phyloP scores from a whole-genome alignment of 2,888 invertebrate species.

The Hypercompe scribonia region DNA sequence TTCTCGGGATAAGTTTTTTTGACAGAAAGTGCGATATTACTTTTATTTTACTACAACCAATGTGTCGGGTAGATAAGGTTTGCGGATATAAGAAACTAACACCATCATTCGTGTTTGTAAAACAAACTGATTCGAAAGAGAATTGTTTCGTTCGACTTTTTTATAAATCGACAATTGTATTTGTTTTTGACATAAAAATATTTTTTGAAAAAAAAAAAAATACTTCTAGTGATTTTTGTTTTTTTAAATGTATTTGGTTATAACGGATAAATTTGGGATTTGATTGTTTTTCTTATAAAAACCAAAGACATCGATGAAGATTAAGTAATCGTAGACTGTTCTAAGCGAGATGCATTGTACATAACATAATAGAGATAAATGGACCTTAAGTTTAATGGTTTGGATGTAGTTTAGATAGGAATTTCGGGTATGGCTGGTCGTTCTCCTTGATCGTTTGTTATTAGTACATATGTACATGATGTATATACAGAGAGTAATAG shows the following conservation, averaged over 20 bases:
- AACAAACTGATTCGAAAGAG: background rate
- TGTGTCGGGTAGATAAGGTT: background rate
- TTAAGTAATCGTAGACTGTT: background rate
- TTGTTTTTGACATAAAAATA: background rate
- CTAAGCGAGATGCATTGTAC: background rate
- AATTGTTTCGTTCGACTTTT: background rate
- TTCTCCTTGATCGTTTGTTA: background rate
- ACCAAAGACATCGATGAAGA: background rate
- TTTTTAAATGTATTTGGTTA: too few species aligned
- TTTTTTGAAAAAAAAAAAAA: too few species aligned
- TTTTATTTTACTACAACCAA: background rate
- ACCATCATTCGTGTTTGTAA: background rate
- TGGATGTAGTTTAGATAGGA: slow-evolving; percentile 40
- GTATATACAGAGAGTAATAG: background rate
- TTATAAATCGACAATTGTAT: background rate
- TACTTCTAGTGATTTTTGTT: too few species aligned
- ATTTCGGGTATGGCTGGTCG: slow-evolving; percentile 28
- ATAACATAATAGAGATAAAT: slow-evolving; percentile 33
- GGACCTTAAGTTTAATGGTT: slow-evolving; percentile 48
- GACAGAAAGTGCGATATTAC: background rate
- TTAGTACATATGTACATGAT: background rate
- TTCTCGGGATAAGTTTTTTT: background rate
- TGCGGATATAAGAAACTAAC: background rate
- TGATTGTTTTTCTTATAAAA: background rate
- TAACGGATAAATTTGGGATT: background rate